phyloP scores from a whole-genome alignment of 2,113 vertebrate species.

The Peromyscus californicus region DNA sequence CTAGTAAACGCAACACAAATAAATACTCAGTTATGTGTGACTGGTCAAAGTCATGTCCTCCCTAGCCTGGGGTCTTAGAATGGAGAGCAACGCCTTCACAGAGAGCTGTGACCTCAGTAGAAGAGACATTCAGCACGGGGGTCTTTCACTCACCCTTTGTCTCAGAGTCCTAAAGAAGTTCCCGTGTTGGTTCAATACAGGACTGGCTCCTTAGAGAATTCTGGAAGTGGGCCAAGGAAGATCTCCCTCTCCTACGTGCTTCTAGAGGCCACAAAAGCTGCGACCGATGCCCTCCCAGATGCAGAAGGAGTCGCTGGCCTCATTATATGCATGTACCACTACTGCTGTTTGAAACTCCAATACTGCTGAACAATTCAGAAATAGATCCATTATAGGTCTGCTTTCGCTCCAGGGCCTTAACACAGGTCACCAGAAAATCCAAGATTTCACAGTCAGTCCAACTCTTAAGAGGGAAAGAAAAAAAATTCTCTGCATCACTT shows the following conservation, averaged over 20 bases:
- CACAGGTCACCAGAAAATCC: slow-evolving; percentile 80
- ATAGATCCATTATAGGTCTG: slow-evolving; percentile 83
- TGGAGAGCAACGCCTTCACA: neutral
- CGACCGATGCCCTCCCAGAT: neutral
- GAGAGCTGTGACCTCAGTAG: neutral
- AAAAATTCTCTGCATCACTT: neutral
- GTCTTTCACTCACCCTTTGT: neutral
- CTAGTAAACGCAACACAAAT: slow-evolving; percentile 42
- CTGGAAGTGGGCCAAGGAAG: slow-evolving; percentile 31
- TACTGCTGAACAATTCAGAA: slow-evolving; percentile 81
- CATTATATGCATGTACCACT: slow-evolving; percentile 56
- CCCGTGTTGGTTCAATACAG: neutral
- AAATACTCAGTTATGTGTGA: slow-evolving; percentile 48
- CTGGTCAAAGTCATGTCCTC: neutral
- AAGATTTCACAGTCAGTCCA: slow-evolving; percentile 75
- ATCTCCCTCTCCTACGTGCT: neutral
- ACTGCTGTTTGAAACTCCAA: slow-evolving; percentile 78
- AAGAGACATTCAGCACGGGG: neutral
- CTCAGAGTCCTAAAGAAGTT: neutral
- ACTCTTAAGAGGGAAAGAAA: slow-evolving; percentile 55
- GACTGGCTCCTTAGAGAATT: slow-evolving; percentile 1
- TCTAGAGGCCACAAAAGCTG: neutral
- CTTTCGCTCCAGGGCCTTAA: slow-evolving; percentile 75
- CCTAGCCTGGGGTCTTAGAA: slow-evolving; percentile 38
- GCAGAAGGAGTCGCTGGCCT: slow-evolving; percentile 41